Base-by-base conservation (phyloP, 2,888 invertebrate species). In the Oscheius sp. region DNA sequence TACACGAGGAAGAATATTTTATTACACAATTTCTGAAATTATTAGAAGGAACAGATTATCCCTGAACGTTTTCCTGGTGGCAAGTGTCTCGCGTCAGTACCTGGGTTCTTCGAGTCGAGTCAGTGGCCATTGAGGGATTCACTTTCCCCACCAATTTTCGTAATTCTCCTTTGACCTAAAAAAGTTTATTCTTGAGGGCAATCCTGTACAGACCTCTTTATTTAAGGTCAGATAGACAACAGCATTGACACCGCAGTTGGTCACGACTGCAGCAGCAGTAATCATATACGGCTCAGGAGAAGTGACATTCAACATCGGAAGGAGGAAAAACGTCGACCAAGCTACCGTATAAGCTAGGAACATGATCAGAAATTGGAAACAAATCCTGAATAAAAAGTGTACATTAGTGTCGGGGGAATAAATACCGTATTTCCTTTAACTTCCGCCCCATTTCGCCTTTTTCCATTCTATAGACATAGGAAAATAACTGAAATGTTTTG, bases 141-240 rank as follows among this genome's bases (percentile, higher is more conserved):
- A 66, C 52, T 18, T 52, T 66, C 35, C 66, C 66, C 6, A 52
- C 13, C n/a, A 66, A 18, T 18, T 52, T 66, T 13, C 25, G 13
- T 6, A 66, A 16, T 27, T 66, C 66, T 1, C 49, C 29, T 52
- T 66, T 49, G 52, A 66, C 25, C 66, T 66, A 21, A 66, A 64
- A 46, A 12, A 9, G 29, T 18, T 9, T 25, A 1, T 25, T 64
- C 3, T 1, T 66, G 7, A 23, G 18, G 7, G n/a, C 9, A 46
- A 53, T n/a, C 7, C n/a, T n/a, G n/a, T n/a, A n/a, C n/a, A n/a
- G n/a, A 63, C 72, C 53, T 72, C 72, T 29, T 61, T 72, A 49
- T 72, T 72, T n/a, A 72, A n/a, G 16, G 35, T 49, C 2, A 72
- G 21, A 43, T 72, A 72, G 35, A 72, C 63, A 23, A 72, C 41